phyloP scores from a whole-genome alignment of 2,888 invertebrate species.

The Catonia carolina region DNA sequence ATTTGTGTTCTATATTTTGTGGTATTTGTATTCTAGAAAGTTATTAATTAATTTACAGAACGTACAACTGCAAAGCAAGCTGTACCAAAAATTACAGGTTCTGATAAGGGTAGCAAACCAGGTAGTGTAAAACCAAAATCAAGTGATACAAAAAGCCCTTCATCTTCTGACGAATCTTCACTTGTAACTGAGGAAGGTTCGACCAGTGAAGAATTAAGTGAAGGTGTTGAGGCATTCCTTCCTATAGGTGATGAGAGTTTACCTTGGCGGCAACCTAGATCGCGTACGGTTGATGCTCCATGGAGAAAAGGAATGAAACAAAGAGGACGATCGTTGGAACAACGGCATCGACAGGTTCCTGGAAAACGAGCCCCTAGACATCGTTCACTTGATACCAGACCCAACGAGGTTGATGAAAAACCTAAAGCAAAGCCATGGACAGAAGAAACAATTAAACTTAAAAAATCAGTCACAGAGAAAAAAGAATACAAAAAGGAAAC shows the following conservation, averaged over 20 bases:
- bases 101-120: constrained; percentile 38
- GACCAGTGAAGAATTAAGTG: constrained; percentile 22
- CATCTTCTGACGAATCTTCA: constrained; percentile 17
- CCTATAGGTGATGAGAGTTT: constrained; percentile 50
- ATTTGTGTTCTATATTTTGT: too few relatives aligned
- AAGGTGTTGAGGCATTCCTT: constrained; percentile 41
- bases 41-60: constrained; percentile 42
- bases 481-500: constrained; percentile 31
- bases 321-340: constrained; percentile 29
- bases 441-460: constrained; percentile 40
- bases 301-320: constrained; percentile 23
- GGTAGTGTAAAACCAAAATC: constrained; percentile 21
- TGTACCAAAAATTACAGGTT: constrained; percentile 41
- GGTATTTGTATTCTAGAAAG: not conserved
- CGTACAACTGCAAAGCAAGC: constrained; percentile 47
- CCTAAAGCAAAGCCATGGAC: constrained; percentile 40
- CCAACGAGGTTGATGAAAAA: constrained; percentile 35
- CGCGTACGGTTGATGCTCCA: constrained; percentile 29
- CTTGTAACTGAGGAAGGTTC: constrained; percentile 17
- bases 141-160: constrained; percentile 5
- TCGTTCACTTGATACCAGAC: constrained; percentile 28
- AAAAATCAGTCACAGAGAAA: constrained; percentile 37
- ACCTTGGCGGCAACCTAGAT: constrained; percentile 38
- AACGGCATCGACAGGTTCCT: constrained; percentile 23
- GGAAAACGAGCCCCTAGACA: constrained; percentile 14